A percentile compares a stretch with the other conserved stretches of the same genome.
phyloP scores from a whole-genome alignment of 2,113 vertebrate genomes.

The Neotragus pygmaeus region DNA sequence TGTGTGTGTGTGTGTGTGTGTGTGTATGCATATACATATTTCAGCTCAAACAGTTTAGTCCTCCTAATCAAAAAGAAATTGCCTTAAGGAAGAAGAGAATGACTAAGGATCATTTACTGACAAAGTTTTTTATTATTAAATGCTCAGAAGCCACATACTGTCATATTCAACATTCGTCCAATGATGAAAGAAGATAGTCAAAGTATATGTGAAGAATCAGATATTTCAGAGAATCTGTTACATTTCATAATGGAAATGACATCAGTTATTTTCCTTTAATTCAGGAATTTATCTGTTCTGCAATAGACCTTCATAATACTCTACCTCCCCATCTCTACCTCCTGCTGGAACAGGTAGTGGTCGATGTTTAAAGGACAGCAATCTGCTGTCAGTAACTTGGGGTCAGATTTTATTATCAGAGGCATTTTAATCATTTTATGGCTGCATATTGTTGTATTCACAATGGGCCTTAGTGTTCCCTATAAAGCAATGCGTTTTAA shows the following conservation, averaged over 20 bases:
- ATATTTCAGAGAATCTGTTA: background rate
- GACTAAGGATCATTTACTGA: background rate
- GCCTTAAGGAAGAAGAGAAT: background rate
- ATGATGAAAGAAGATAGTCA: background rate
- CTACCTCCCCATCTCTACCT: background rate
- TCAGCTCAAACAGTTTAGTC: background rate
- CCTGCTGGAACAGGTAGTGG: background rate
- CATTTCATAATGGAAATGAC: background rate
- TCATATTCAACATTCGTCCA: background rate
- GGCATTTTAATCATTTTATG: background rate
- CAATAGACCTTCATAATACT: background rate
- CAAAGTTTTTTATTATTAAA: background rate
- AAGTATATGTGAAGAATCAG: background rate
- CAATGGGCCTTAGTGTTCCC: background rate
- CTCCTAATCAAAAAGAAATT: background rate
- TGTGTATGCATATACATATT: background rate
- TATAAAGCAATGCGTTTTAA: background rate
- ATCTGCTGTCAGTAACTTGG: background rate
- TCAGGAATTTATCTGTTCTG: background rate
- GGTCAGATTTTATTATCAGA: background rate
- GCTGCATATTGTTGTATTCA: background rate
- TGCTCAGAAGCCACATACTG: background rate
- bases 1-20: too few species aligned
- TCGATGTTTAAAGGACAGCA: background rate
- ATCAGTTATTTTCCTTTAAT: background rate